Evolutionary conservation across 2,113 vertebrate genomes (phyloP).

Genomic region (Zapornia atra): DNA sequence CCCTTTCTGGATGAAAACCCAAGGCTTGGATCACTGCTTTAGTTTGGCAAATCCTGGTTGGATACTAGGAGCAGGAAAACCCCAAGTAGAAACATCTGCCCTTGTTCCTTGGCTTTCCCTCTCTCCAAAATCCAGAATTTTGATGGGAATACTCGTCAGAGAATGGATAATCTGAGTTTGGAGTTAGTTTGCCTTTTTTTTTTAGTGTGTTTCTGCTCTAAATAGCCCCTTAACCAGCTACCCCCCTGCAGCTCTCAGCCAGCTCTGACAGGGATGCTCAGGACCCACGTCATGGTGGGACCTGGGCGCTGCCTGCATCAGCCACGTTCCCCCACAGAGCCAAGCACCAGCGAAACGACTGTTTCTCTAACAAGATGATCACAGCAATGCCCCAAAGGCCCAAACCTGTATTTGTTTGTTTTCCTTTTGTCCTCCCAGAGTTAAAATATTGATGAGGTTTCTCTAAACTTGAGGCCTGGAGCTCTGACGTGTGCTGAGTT

Average conservation of each 20-base stretch:
- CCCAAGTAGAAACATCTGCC: background rate
- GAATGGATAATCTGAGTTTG: background rate
- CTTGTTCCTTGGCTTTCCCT: background rate
- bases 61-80: background rate
- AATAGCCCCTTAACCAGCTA: background rate
- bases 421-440: background rate
- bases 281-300: fast-evolving
- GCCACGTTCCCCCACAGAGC: background rate
- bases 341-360: background rate
- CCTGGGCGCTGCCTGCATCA: background rate
- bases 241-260: fast-evolving
- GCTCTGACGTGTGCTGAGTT: background rate
- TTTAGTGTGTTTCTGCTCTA: background rate
- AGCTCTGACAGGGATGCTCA: background rate
- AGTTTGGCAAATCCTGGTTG: background rate
- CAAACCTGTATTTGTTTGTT: background rate
- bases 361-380: background rate
- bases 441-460: conserved; percentile 8
- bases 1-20: background rate
- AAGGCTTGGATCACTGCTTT: background rate
- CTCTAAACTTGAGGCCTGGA: background rate
- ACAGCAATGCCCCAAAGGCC: conserved; percentile 12
- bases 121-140: background rate
- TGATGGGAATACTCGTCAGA: background rate
- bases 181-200: background rate